Conservation (phyloP, 2,113 vertebrate species). For the Pituophis catenifer region DNA sequence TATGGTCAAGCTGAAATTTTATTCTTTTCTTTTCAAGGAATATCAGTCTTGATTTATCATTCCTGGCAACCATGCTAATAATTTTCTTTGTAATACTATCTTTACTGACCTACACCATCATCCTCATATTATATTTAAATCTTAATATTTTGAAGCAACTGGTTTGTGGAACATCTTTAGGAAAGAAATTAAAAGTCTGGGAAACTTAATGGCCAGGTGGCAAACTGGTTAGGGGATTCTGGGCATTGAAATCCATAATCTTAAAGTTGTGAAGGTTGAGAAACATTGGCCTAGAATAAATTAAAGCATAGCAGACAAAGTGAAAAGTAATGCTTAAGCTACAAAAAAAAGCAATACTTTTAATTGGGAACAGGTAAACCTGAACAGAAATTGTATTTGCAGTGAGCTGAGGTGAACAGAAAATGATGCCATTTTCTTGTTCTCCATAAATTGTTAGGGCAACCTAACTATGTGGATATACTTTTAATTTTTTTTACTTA, state of each 20-base stretch:
- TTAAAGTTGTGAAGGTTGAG: neutral
- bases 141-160: neutral
- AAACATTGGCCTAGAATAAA: neutral
- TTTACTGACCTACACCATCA: neutral
- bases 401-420: neutral
- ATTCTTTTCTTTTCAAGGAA: neutral
- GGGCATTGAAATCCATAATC: neutral
- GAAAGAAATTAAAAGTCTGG: neutral
- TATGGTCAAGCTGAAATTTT: neutral
- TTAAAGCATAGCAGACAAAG: neutral
- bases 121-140: neutral
- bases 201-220: neutral
- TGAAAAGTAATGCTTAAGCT: neutral
- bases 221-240: neutral
- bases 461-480: neutral
- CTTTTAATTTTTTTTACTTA: neutral
- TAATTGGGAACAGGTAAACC: neutral
- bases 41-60: neutral
- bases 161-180: neutral
- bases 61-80: slow-evolving; percentile 3
- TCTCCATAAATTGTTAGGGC: neutral
- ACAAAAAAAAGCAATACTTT: neutral
- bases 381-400: neutral
- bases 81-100: neutral
- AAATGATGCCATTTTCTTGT: neutral